Evolutionary conservation across 2,113 vertebrate genomes (phyloP).

Genomic region (Odocoileus virginianus): DNA sequence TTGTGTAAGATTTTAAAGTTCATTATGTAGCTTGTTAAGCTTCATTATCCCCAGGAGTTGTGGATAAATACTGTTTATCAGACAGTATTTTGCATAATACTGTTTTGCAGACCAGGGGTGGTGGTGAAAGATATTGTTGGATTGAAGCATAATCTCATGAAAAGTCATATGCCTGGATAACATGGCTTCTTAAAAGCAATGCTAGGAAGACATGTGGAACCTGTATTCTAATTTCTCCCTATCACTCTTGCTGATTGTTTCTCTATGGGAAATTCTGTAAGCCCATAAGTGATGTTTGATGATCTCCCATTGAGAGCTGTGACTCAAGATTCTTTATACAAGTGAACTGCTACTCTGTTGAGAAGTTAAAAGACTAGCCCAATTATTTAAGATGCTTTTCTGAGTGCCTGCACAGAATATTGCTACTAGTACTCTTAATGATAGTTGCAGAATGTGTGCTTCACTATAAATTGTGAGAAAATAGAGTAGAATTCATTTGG

Average conservation of each 20-base stretch:
- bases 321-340: constrained; percentile 9
- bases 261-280: not conserved
- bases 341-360: not conserved
- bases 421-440: not conserved
- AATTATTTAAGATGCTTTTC: not conserved
- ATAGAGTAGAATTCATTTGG: not conserved
- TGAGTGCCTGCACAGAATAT: not conserved
- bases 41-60: constrained; percentile 12
- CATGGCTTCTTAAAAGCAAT: not conserved
- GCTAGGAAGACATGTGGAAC: not conserved
- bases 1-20: constrained; percentile 42
- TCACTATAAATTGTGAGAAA: not conserved
- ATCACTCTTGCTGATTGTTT: not conserved
- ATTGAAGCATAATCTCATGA: not conserved
- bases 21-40: not conserved
- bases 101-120: not conserved
- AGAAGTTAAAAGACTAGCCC: constrained; percentile 13
- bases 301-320: constrained; percentile 14
- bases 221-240: not conserved
- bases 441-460: not conserved
- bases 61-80: not conserved
- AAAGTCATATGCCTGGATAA: not conserved
- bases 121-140: not conserved
- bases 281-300: not conserved
- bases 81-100: not conserved